phyloP scores from a whole-genome alignment of 2,888 invertebrate genomes.

The Schizaphis graminum region DNA sequence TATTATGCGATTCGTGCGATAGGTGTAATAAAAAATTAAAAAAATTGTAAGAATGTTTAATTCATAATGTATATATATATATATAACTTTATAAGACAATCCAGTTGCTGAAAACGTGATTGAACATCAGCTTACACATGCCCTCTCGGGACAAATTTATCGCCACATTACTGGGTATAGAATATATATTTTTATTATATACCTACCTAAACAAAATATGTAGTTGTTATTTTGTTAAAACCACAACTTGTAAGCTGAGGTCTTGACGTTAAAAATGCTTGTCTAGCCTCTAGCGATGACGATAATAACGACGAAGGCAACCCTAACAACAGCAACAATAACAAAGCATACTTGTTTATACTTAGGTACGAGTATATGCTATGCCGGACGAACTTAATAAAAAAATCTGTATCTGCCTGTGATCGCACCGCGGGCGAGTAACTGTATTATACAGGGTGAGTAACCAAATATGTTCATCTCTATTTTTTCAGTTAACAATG shows the following conservation, averaged over 20 bases:
- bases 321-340: background rate
- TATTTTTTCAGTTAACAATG: background rate
- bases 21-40: too few relatives aligned
- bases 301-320: background rate
- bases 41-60: too few relatives aligned
- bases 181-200: background rate
- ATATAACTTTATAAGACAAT: too few relatives aligned
- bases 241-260: background rate
- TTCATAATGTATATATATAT: too few relatives aligned
- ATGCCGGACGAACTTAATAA: background rate
- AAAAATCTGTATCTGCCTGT: background rate
- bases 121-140: background rate
- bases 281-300: background rate
- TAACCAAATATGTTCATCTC: background rate
- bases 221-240: background rate
- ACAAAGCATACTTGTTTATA: background rate
- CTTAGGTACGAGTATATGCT: background rate
- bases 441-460: background rate
- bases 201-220: background rate
- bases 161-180: background rate
- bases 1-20: too few relatives aligned
- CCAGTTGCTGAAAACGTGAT: background rate
- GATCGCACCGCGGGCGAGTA: background rate
- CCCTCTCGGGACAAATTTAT: background rate
- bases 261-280: background rate